phyloP scores from a whole-genome alignment of 2,797 vertebrate genomes.

The Chaetophractus vellerosus region DNA sequence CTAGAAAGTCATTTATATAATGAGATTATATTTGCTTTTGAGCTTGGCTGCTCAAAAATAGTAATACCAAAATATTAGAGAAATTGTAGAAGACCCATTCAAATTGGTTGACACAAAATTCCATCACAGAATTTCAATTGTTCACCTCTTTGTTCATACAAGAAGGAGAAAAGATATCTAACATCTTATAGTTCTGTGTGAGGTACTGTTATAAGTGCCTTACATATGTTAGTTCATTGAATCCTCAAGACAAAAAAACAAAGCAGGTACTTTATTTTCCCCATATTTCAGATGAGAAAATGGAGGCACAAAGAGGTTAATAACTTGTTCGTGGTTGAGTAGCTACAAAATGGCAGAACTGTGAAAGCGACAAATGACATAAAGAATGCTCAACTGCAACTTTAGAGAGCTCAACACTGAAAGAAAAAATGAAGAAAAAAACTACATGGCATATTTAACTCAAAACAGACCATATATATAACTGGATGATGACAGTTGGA shows the following conservation, averaged over 20 bases:
- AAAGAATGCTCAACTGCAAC: not conserved
- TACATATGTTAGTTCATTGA: not conserved
- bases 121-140: not conserved
- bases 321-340: not conserved
- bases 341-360: not conserved
- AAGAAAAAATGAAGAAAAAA: not conserved
- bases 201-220: not conserved
- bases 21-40: not conserved
- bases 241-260: not conserved
- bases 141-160: not conserved
- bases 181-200: rapidly evolving
- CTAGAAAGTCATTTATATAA: not conserved
- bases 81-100: not conserved
- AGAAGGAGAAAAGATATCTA: not conserved
- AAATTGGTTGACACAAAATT: not conserved
- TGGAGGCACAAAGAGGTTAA: not conserved
- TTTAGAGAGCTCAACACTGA: not conserved
- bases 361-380: not conserved
- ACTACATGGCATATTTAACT: not conserved
- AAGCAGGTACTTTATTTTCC: not conserved
- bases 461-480: not conserved
- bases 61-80: not conserved
- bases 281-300: not conserved
- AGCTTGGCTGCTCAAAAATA: not conserved
- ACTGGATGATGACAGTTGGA: no score